Conservation (phyloP, 2,797 vertebrate species). For the Enteromius treurensis region DNA sequence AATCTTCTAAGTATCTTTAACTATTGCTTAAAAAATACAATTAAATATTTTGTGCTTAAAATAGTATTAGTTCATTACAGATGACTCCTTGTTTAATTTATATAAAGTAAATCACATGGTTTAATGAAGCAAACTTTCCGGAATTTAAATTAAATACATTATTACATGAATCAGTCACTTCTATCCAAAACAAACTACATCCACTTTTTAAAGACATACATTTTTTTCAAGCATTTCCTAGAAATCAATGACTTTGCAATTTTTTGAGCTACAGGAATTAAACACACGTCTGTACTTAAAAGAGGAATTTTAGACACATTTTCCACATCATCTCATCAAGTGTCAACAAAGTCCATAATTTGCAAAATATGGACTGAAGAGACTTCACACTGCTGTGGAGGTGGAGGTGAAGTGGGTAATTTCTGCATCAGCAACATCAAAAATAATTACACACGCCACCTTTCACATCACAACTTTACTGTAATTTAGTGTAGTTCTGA, state of each 20-base stretch:
- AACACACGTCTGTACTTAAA: background rate
- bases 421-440: background rate
- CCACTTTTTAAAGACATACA: background rate
- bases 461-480: background rate
- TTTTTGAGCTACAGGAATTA: background rate
- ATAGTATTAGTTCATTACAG: background rate
- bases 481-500: background rate
- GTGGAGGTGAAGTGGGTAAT: background rate
- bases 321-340: constrained; percentile 2
- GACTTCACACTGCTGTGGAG: background rate
- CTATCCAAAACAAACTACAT: background rate
- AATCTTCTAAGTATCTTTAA: background rate
- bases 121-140: background rate
- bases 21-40: background rate
- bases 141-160: background rate
- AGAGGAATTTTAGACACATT: background rate
- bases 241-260: background rate
- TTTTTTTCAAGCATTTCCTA: background rate
- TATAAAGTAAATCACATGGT: background rate
- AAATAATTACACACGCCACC: background rate
- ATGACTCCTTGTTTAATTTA: background rate
- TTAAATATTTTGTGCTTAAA: background rate
- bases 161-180: background rate
- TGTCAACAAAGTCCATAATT: background rate
- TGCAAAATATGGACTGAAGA: background rate